Evolutionary conservation across 2,113 vertebrate genomes (phyloP), one percentile per base, ranked within the genome.

Genomic region (Eupsittula cactorum): DNA sequence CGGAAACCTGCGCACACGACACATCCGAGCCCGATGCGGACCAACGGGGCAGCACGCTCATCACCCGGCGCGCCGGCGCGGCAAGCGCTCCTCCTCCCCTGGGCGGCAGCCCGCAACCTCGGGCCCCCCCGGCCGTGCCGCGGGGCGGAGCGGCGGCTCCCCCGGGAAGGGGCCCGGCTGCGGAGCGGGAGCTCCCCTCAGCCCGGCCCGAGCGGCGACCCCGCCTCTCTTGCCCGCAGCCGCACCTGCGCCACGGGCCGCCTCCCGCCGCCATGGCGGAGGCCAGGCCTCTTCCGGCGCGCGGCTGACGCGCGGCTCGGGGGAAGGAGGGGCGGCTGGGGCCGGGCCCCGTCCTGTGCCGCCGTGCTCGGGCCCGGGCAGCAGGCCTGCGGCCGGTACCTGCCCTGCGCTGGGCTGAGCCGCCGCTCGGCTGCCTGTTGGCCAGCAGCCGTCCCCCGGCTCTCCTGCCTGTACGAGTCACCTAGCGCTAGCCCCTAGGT

Each of bases 401-500:
- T 9, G n/a, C 21, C 9, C 21, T 59, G 33, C 19, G 20, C 20
- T 21, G 53, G 11, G 29, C 31, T n/a, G 53, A 20, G 31, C 11
- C 12, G 55, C 31, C 5, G 31, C 31, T n/a, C 19, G 19, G 31
- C 33, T 57, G 55, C 33, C 55, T 20, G 19, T n/a, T n/a, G 20
- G 8, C 20, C 55, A n/a, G 13, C 55, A 21, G 55, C 55, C 55
- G 20, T n/a, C 33, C 33, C 55, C 13, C 20, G 20, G 59, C 15
- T 37, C 23, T 62, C n/a, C 14, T 37, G 23, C 10, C 7, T 27
- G 24, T 16, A 11, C 23, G 10, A 37, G 59, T 37, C 23, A 62
- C 10, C 47, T 15, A 0, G 73, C 28, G 0, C 33, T 4, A 2
- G 16, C 1, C 4, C 16, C n/a, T 3, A 2, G 19, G 5, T 1